A percentile compares a stretch with the other conserved stretches of the same genome.
These are phyloP conservation scores for Acromyrmex echinatior DNA, from an alignment of 1,140 invertebrate genomes.

Conservation along the genomic window DNA sequence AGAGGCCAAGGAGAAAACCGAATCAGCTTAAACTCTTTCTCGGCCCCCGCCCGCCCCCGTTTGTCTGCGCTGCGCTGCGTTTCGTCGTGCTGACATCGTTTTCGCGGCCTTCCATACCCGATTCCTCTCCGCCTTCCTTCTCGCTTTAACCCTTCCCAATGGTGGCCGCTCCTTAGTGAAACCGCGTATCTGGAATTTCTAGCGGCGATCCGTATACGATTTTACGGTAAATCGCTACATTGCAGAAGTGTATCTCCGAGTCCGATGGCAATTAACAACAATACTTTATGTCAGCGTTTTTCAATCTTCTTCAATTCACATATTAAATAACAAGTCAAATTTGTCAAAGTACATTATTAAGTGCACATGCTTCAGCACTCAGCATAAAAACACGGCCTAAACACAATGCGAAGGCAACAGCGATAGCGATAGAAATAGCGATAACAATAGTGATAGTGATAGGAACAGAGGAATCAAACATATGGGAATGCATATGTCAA, in stretches of 20 bases:
- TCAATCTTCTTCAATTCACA: too few relatives aligned
- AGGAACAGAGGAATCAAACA: too few relatives aligned
- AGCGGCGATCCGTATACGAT: conserved; percentile 10
- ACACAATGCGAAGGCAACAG: too few relatives aligned
- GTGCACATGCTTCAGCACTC: too few relatives aligned
- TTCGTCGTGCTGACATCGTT: conserved; percentile 73
- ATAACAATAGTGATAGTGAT: too few relatives aligned
- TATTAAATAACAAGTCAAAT: too few relatives aligned
- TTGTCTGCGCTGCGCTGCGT: conserved; percentile 61
- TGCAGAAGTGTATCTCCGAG: not conserved
- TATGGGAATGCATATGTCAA: too few relatives aligned
- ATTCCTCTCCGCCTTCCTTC: conserved; percentile 25
- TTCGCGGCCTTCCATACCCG: conserved; percentile 70
- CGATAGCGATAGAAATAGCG: too few relatives aligned
- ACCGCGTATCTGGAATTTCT: conserved; percentile 51
- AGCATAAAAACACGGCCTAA: too few relatives aligned
- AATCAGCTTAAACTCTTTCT: conserved; percentile 75
- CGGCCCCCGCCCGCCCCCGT: conserved; percentile 62
- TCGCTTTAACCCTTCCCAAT: conserved; percentile 17
- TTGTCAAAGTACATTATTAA: too few relatives aligned
- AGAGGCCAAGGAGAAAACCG: conserved; percentile 75
- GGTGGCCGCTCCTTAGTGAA: conserved; percentile 49
- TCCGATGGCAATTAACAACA: not conserved
- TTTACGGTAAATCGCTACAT: conserved; percentile 3
- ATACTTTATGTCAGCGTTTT: not conserved